phyloP scores from a whole-genome alignment of 2,797 vertebrate species.

The Protonibea diacanthus region DNA sequence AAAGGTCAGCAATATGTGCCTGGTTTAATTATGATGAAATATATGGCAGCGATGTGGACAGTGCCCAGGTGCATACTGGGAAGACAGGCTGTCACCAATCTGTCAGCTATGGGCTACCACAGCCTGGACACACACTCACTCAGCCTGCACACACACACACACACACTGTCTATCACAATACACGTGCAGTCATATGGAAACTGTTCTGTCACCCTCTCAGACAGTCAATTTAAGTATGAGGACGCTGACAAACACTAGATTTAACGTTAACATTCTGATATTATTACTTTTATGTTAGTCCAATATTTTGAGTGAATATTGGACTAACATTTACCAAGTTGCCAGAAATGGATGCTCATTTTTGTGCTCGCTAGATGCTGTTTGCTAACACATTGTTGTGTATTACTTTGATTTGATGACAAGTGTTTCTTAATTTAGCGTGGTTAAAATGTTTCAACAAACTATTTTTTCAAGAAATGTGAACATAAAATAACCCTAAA shows the following conservation, averaged over 20 bases:
- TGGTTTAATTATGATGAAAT: slow-evolving; percentile 66
- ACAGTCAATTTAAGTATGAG: background rate
- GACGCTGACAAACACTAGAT: background rate
- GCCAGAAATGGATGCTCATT: no score
- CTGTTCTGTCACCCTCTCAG: background rate
- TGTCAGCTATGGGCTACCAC: slow-evolving; percentile 57
- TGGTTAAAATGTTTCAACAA: no score
- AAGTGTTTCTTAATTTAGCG: no score
- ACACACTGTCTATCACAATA: background rate
- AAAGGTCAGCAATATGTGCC: slow-evolving; percentile 45
- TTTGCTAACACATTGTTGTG: no score
- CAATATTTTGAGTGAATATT: no score
- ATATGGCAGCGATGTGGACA: slow-evolving; percentile 62
- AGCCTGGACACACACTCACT: slow-evolving; percentile 36
- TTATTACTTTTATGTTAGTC: no score
- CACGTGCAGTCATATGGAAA: background rate
- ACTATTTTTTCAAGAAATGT: no score
- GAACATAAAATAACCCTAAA: no score
- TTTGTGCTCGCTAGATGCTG: no score
- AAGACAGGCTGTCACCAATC: slow-evolving; percentile 73
- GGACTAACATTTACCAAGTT: no score
- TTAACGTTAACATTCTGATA: background rate
- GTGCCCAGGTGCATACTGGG: slow-evolving; percentile 68
- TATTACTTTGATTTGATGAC: no score
- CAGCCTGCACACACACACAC: slow-evolving; percentile 14